phyloP scores from a whole-genome alignment of 1,140 invertebrate species.

The Drosophila baimaii region DNA sequence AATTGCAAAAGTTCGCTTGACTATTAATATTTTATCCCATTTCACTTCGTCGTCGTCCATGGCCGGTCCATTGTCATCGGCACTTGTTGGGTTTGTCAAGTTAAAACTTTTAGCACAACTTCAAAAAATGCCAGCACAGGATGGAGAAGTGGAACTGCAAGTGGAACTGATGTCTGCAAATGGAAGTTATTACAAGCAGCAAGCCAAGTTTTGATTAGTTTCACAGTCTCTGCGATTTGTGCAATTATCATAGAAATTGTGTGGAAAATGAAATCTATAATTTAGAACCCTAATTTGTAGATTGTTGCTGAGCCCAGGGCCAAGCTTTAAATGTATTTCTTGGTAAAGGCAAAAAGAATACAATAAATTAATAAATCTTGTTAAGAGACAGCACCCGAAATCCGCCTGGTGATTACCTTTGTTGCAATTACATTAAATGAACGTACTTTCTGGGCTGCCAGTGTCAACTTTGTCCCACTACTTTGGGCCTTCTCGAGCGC shows the following conservation, averaged over 20 bases:
- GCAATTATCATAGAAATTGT: constrained; percentile 53
- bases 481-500: constrained; percentile 43
- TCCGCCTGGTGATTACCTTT: neutral
- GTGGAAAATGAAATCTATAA: constrained; percentile 42
- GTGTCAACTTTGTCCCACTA: constrained; percentile 61
- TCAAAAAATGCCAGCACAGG: constrained; percentile 35
- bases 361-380: neutral
- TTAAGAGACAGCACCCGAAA: neutral
- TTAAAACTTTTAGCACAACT: constrained; percentile 57
- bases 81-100: constrained; percentile 72
- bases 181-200: constrained; percentile 56
- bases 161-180: constrained; percentile 58
- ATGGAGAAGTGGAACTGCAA: constrained; percentile 15
- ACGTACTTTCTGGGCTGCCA: neutral
- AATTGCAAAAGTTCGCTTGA: constrained; percentile 72
- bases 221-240: constrained; percentile 38
- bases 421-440: constrained; percentile 3
- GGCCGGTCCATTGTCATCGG: constrained; percentile 66
- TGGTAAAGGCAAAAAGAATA: too few species aligned
- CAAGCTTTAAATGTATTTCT: neutral
- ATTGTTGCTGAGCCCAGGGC: neutral
- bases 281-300: constrained; percentile 11
- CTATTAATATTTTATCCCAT: constrained; percentile 82
- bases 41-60: constrained; percentile 58
- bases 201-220: constrained; percentile 64